These are phyloP conservation scores for Drosophila paulistorum DNA, from an alignment of 1,140 invertebrate genomes.

Conservation along the genomic window DNA sequence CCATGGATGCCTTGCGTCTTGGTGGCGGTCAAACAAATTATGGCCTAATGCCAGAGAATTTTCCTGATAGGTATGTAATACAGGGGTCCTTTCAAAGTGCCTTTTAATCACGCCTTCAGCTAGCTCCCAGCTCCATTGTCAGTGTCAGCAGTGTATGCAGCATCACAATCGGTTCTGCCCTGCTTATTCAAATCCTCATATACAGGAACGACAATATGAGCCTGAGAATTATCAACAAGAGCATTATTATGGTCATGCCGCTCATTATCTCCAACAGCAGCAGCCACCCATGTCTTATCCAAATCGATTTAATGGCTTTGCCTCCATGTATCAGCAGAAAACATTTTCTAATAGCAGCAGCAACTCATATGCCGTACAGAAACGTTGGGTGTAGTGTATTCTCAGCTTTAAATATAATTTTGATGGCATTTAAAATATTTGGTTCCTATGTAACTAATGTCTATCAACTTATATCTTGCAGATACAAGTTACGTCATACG, in stretches of 20 bases:
- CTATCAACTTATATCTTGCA: constrained; percentile 59
- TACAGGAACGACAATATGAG: constrained; percentile 5
- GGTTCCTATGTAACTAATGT: not conserved
- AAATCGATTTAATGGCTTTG: not conserved
- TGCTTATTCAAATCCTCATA: not conserved
- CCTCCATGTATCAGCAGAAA: constrained; percentile 30
- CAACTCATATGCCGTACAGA: constrained; percentile 29
- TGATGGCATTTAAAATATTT: not conserved
- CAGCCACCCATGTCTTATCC: not conserved
- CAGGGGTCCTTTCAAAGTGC: not conserved
- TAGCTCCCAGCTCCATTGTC: constrained; percentile 26
- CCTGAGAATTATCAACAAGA: constrained; percentile 18
- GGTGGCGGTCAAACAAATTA: constrained; percentile 5
- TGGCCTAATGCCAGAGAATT: constrained; percentile 68
- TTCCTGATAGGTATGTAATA: constrained; percentile 87
- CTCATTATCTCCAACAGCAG: constrained; percentile 5
- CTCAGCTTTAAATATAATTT: not conserved
- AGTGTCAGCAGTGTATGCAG: constrained; percentile 38
- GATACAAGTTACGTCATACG: constrained; percentile 89
- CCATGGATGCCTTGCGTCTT: constrained; percentile 33
- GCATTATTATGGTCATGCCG: constrained; percentile 10
- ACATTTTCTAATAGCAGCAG: not conserved
- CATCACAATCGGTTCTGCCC: not conserved
- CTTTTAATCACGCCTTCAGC: constrained; percentile 38
- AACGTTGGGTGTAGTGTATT: constrained; percentile 73